Conservation (phyloP, 2,113 vertebrate species). For the Psilopsiagon aurifrons region DNA sequence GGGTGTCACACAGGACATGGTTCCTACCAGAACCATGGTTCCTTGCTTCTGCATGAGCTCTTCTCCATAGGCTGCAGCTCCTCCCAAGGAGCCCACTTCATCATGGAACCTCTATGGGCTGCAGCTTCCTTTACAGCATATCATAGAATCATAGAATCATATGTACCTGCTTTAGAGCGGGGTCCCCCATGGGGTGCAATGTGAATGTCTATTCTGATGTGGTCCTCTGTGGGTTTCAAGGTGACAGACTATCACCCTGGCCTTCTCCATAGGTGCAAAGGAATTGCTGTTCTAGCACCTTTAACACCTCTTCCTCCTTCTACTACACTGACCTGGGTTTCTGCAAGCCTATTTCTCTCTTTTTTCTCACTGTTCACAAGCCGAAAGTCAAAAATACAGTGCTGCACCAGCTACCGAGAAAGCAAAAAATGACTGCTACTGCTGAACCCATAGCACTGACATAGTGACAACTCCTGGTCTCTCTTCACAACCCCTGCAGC, state of each 20-base stretch:
- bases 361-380: not conserved
- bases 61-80: not conserved
- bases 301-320: not conserved
- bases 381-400: too few species aligned
- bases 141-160: too few species aligned
- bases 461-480: not conserved
- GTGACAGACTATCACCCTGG: rapidly evolving
- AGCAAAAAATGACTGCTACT: too few species aligned
- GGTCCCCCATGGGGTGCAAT: not conserved
- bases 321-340: not conserved
- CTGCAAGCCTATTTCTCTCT: not conserved
- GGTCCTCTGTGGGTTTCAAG: not conserved
- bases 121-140: not conserved
- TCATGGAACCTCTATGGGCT: rapidly evolving
- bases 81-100: rapidly evolving
- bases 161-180: not conserved
- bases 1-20: not conserved
- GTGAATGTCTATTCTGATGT: not conserved
- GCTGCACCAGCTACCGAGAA: too few species aligned
- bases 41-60: not conserved
- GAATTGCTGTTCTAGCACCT: not conserved
- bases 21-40: not conserved
- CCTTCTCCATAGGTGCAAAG: not conserved
- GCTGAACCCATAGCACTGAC: not conserved
- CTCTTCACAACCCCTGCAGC: not conserved